Evolutionary conservation across 2,113 vertebrate species (phyloP).

Genomic region (Synodontis membranacea): DNA sequence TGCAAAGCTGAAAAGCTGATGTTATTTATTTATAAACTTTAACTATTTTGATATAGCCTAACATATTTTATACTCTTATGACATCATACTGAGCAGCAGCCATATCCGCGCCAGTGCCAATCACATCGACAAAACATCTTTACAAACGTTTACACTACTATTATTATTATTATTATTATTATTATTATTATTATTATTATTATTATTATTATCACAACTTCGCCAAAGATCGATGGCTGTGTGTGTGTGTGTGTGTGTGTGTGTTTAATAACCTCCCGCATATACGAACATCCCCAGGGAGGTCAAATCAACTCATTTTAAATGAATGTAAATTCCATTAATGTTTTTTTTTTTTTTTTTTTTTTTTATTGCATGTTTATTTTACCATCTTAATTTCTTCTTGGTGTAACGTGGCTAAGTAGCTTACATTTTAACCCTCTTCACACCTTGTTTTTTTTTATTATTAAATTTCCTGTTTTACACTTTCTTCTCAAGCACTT

Average conservation of each 20-base stretch:
- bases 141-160: slow-evolving; percentile 46
- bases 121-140: slow-evolving; percentile 22
- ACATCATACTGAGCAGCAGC: slow-evolving; percentile 52
- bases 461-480: slow-evolving; percentile 68
- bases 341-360: slow-evolving; percentile 54
- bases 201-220: slow-evolving; percentile 51
- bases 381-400: slow-evolving; percentile 64
- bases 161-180: slow-evolving; percentile 61
- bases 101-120: slow-evolving; percentile 61
- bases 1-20: slow-evolving; percentile 45
- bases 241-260: slow-evolving; percentile 67
- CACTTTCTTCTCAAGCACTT: slow-evolving; percentile 40
- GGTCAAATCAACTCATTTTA: slow-evolving; percentile 67
- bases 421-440: slow-evolving; percentile 40
- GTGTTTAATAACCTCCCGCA: slow-evolving; percentile 55
- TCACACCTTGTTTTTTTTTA: slow-evolving; percentile 65
- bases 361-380: slow-evolving; percentile 72
- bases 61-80: slow-evolving; percentile 33
- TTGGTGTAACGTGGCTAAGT: slow-evolving; percentile 53
- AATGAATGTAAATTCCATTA: slow-evolving; percentile 76
- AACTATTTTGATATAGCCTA: slow-evolving; percentile 52
- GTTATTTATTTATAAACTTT: slow-evolving; percentile 55
- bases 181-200: slow-evolving; percentile 56
- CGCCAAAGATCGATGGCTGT: slow-evolving; percentile 77
- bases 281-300: slow-evolving; percentile 62